Base-by-base conservation (phyloP, 1,140 invertebrate genomes). In the Galleria mellonella region DNA sequence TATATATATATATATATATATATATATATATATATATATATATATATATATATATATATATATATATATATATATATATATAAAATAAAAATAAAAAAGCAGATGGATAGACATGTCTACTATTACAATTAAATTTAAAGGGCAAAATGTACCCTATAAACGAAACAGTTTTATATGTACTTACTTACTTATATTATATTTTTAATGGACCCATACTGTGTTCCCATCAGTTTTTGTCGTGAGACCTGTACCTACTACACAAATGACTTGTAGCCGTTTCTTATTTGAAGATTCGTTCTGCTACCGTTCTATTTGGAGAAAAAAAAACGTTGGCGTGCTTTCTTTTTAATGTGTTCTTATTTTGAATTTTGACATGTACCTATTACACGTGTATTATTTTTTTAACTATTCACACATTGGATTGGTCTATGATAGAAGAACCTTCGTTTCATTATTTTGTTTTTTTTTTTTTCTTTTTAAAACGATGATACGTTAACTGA, bases 281-380 rank as follows among this genome's bases (percentile, higher is more conserved):
- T 61, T 61, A 64, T 63, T 63, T 52, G 53, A 51, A 53, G 45
- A 69, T 70, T 66, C 60, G 66, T 63, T 70, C 55, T 51, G 59
- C 56, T 58, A 55, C 49, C 56, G 42, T 61, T 57, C 55, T 60
- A 57, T 57, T 55, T 57, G 47, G 40, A 55, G 47, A 55, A 53
- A 51, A 50, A 43, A 50, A 47, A 47, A 46, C 32, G 17, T 46
- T 46, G 40, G 44, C 27, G 32, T 43, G 52, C 47, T 55, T 55
- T 55, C 52, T 50, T 55, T 54, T 47, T 50, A 43, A 50, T 30
- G 51, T 47, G 51, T 47, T 51, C 44, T 43, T 43, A 44, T 32
- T 55, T 44, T 37, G 9, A 37, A 37, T 37, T 37, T 37, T 11
- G 35, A 37, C 17, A 48, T 48, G 28, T 37, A 36, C 36, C 27